Evolutionary conservation across 2,113 vertebrate genomes (phyloP).

Genomic region (Tyrannus savana): DNA sequence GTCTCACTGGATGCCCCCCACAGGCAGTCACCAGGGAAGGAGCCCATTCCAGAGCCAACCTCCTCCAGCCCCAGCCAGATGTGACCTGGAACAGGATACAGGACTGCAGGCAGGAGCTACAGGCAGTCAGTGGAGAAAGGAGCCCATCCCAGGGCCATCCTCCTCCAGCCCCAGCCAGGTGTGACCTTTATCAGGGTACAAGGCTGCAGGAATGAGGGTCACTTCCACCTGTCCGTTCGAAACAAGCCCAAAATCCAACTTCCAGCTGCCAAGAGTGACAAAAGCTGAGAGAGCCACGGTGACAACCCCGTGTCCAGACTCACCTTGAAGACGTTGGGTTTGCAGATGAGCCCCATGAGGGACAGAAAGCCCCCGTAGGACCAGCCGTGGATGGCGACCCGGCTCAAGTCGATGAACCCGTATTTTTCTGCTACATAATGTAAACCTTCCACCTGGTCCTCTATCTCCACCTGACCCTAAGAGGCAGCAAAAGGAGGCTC

Average conservation of each 20-base stretch:
- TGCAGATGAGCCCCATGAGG: constrained; percentile 95
- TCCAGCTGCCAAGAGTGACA: not conserved
- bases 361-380: constrained; percentile 96
- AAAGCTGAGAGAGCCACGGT: not conserved
- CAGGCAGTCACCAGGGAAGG: not conserved
- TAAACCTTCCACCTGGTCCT: constrained; percentile 96
- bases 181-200: not conserved
- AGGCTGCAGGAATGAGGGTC: not conserved
- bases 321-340: constrained; percentile 94
- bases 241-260: not conserved
- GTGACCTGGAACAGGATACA: not conserved
- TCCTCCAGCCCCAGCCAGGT: not conserved
- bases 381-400: constrained; percentile 96
- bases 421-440: constrained; percentile 94
- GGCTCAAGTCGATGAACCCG: constrained; percentile 92
- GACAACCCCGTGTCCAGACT: not conserved
- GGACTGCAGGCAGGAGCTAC: not conserved
- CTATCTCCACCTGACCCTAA: constrained; percentile 96
- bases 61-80: not conserved
- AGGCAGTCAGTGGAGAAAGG: too few relatives aligned
- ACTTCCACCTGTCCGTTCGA: not conserved
- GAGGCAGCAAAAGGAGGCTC: not conserved
- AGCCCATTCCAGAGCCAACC: not conserved
- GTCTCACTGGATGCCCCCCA: not conserved
- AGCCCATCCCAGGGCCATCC: not conserved